Percentiles rank a stretch among this genome's conserved stretches.
Conservation (phyloP, 1,140 invertebrate genomes). For the Atta texana region DNA sequence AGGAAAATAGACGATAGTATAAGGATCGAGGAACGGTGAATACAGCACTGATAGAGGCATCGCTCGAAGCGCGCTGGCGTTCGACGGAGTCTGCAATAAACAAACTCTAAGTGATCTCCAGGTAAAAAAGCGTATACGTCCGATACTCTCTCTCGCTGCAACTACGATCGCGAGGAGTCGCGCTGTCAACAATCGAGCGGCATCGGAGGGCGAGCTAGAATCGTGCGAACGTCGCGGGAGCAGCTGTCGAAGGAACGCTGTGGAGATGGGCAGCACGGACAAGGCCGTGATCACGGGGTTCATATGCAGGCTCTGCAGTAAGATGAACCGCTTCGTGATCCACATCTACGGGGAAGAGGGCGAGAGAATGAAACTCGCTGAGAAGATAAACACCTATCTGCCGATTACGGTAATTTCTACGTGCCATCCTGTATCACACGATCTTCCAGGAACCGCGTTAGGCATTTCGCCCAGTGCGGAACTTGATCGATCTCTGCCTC, state of each 20-base stretch:
- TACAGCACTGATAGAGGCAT: slow-evolving; percentile 21
- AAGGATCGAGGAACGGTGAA: neutral
- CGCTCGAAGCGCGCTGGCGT: slow-evolving; percentile 47
- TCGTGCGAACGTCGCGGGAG: neutral
- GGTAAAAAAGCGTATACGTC: neutral
- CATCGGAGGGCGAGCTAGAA: neutral
- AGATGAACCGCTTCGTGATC: slow-evolving; percentile 92
- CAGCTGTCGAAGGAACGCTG: neutral
- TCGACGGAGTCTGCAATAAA: slow-evolving; percentile 53
- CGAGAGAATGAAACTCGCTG: slow-evolving; percentile 89
- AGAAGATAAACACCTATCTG: slow-evolving; percentile 92
- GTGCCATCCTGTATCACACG: too few species aligned
- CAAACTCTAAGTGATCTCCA: slow-evolving; percentile 43
- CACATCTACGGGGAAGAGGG: slow-evolving; percentile 93
- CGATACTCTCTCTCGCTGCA: neutral
- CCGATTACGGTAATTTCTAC: slow-evolving; percentile 89
- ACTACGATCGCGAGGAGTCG: neutral
- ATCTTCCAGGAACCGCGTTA: neutral
- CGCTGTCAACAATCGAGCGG: neutral
- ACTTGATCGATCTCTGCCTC: neutral
- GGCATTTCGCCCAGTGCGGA: neutral
- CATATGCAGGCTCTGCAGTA: slow-evolving; percentile 92
- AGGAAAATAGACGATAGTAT: too few species aligned
- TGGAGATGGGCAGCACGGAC: slow-evolving; percentile 91
- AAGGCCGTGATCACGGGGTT: slow-evolving; percentile 92